A percentile compares a stretch with the other conserved stretches of the same genome.
These are phyloP conservation scores for Typhlichthys eigenmanni DNA, from an alignment of 2,797 vertebrate species.

Conservation along the genomic window DNA sequence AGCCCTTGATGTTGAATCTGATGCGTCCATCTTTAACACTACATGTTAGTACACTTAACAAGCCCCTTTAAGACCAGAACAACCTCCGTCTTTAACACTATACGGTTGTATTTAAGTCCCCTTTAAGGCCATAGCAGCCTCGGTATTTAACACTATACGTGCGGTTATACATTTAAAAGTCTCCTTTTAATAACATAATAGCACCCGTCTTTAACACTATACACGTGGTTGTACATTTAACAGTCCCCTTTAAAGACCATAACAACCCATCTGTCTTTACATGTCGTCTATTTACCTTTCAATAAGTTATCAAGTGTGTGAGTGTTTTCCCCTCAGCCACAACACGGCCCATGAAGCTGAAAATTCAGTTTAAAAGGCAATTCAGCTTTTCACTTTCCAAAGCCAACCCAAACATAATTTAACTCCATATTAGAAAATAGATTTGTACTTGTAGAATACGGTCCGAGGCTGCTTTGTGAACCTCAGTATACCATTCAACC, in stretches of 20 bases:
- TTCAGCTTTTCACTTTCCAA: background rate
- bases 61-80: constrained; percentile 25
- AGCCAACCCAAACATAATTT: too few relatives aligned
- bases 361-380: background rate
- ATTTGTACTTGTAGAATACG: background rate
- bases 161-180: constrained; percentile 45
- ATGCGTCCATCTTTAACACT: constrained; percentile 61
- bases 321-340: background rate
- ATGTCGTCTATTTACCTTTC: constrained; percentile 45
- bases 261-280: constrained; percentile 28
- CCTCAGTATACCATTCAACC: constrained; percentile 80
- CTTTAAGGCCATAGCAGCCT: constrained; percentile 22
- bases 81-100: constrained; percentile 18
- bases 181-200: constrained; percentile 27
- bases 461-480: constrained; percentile 6
- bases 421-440: background rate
- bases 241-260: constrained; percentile 24
- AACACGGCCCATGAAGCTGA: background rate
- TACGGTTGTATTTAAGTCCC: constrained; percentile 40
- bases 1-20: constrained; percentile 65
- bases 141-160: constrained; percentile 7
- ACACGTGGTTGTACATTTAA: constrained; percentile 48
- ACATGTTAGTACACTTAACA: constrained; percentile 42
- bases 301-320: constrained; percentile 27
- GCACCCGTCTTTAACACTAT: background rate